Base-by-base conservation (phyloP, 1,140 invertebrate species). In the Drosophila nikananu region DNA sequence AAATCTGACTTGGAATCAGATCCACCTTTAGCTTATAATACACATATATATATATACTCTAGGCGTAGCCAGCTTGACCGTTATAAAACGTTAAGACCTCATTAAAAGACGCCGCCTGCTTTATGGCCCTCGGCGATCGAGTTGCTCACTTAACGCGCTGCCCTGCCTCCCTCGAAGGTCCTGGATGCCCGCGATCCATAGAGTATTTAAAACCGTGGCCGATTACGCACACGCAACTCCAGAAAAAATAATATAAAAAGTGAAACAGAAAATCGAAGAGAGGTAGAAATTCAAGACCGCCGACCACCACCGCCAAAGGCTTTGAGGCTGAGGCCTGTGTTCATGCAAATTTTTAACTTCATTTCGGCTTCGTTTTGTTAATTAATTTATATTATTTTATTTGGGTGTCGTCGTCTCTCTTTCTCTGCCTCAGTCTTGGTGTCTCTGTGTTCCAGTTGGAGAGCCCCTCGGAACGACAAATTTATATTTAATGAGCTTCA, bases 371-470 rank as follows among this genome's bases (percentile, higher is more conserved):
- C 91, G 91, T 92, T 92, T 87, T 90, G 86, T 92, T 92, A 92
- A 92, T 92, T 92, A 92, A 92, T 92, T 92, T 92, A 92, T 92
- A 92, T 92, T 92, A 92, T 92, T 92, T 92, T 92, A 92, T 92
- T 91, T 86, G 91, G 83, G 75, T 89, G 84, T 91, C 87, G 89
- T 92, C 64, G 35, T 37, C 35, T 37, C 35, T 37, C 35, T 37
- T 15, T 71, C 51, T 59, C 35, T 44, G 30, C 59, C 62, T 59
- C 71, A 1, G 32, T 13, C n/a, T n/a, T 8, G 3, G 30, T 21
- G 54, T 57, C 35, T 57, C 54, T 39, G 54, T 63, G 62, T 65
- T 78, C 75, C 63, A 58, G 83, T 74, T 60, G 79, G 67, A 74
- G 62, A 67, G 89, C 12, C 67, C 12, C 67, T 71, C 76, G 51